Evolutionary conservation across 2,888 invertebrate genomes (phyloP).

Genomic region (Noctua fimbriata): DNA sequence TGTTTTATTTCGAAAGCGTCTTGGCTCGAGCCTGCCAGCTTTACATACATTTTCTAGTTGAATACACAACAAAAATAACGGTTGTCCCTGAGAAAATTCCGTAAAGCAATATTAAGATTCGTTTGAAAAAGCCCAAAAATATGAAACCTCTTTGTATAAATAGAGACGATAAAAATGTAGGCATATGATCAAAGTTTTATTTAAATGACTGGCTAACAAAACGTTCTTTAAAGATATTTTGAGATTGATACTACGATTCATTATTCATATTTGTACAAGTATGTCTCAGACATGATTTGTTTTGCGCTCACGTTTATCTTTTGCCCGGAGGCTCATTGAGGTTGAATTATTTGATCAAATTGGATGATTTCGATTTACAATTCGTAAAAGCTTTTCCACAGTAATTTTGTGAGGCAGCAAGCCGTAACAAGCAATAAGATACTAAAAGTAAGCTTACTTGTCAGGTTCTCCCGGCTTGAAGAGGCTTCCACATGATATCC

Average conservation of each 20-base stretch:
- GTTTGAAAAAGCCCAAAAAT: conserved; percentile 12
- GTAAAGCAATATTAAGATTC: conserved; percentile 4
- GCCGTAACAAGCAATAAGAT: not conserved
- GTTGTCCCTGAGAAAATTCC: conserved; percentile 18
- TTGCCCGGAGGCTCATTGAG: not conserved
- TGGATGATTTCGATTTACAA: conserved; percentile 2
- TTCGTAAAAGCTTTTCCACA: not conserved
- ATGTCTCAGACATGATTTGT: not conserved
- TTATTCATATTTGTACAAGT: conserved; percentile 10
- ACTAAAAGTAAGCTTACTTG: conserved; percentile 85
- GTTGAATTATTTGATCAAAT: not conserved
- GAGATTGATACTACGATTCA: conserved; percentile 1
- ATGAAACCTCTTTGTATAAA: conserved; percentile 2
- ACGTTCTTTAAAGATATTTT: conserved; percentile 5
- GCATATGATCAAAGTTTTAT: conserved; percentile 23
- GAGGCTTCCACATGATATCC: conserved; percentile 97
- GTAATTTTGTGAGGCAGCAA: not conserved
- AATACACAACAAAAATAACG: conserved; percentile 37
- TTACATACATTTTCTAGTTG: conserved; percentile 48
- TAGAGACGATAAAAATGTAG: not conserved
- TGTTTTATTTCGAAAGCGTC: conserved; percentile 24
- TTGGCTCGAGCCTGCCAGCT: conserved; percentile 29
- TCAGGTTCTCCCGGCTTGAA: conserved; percentile 93
- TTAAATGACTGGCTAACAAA: conserved; percentile 20
- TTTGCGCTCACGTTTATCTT: conserved; percentile 5